A percentile compares a stretch with the other conserved stretches of the same genome.
Conservation (phyloP, 2,888 invertebrate species). For the Petrophora chlorosata region DNA sequence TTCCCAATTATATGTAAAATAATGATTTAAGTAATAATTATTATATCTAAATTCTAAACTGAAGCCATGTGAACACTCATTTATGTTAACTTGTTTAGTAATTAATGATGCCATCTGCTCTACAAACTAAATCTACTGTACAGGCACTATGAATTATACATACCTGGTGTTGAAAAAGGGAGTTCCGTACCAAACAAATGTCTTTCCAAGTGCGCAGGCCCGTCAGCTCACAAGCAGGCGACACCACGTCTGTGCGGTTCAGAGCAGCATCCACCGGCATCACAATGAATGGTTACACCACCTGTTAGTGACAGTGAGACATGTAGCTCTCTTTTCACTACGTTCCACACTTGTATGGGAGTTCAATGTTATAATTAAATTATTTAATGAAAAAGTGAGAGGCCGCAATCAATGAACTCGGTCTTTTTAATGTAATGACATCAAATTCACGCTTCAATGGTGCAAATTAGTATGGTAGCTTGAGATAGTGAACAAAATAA, state of each 20-base stretch:
- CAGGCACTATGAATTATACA: constrained; percentile 35
- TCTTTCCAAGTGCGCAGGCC: constrained; percentile 83
- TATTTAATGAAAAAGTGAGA: no score
- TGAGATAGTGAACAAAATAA: no score
- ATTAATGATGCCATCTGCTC: not conserved
- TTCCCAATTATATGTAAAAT: no score
- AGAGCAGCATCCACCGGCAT: constrained; percentile 84
- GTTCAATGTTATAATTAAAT: not conserved
- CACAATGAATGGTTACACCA: constrained; percentile 83
- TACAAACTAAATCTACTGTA: not conserved
- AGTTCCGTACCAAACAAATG: constrained; percentile 82
- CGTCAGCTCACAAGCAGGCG: constrained; percentile 81
- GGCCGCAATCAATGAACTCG: no score
- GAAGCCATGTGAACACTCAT: not conserved
- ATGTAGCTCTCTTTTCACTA: constrained; percentile 4
- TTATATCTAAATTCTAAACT: no score
- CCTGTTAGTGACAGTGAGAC: constrained; percentile 48
- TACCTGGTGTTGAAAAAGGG: constrained; percentile 81
- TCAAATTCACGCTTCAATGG: no score
- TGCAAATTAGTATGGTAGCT: no score
- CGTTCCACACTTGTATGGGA: not conserved
- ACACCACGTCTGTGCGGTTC: constrained; percentile 82
- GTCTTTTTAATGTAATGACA: no score
- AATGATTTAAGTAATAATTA: no score
- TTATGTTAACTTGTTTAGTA: not conserved